These are phyloP conservation scores for Corella eumyota DNA, from an alignment of 23 tunicate species.

Conservation along the genomic window DNA sequence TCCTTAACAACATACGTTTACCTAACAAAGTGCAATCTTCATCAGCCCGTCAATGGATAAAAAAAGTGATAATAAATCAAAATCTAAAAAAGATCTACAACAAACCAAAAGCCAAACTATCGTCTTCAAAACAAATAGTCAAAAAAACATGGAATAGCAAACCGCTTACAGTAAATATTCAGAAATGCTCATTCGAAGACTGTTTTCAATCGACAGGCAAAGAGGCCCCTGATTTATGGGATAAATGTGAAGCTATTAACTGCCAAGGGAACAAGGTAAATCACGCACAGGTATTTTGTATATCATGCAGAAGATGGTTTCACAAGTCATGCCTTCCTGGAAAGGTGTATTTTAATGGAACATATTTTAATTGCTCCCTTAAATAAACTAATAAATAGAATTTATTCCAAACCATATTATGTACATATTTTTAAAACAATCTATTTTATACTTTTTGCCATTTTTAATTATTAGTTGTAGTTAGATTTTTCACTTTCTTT, in stretches of 20 bases:
- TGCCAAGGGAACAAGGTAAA: neutral
- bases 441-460: neutral
- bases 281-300: neutral
- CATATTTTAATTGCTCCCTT: neutral
- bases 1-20: neutral
- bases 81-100: no score
- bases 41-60: neutral
- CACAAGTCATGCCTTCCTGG: slow-evolving; percentile 2
- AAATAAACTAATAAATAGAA: neutral
- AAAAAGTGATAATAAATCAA: no score
- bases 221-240: neutral
- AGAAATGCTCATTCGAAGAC: no score
- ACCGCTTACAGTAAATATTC: no score
- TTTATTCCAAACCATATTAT: no score
- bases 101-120: no score
- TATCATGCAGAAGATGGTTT: slow-evolving; percentile 2
- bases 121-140: no score
- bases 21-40: neutral
- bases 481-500: no score
- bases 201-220: no score
- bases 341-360: neutral
- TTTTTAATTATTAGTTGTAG: no score
- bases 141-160: no score
- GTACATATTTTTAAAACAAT: neutral
- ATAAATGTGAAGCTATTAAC: neutral